Evolutionary conservation across 2,797 vertebrate species (phyloP).

Genomic region (Myoxocephalus aenaeus): DNA sequence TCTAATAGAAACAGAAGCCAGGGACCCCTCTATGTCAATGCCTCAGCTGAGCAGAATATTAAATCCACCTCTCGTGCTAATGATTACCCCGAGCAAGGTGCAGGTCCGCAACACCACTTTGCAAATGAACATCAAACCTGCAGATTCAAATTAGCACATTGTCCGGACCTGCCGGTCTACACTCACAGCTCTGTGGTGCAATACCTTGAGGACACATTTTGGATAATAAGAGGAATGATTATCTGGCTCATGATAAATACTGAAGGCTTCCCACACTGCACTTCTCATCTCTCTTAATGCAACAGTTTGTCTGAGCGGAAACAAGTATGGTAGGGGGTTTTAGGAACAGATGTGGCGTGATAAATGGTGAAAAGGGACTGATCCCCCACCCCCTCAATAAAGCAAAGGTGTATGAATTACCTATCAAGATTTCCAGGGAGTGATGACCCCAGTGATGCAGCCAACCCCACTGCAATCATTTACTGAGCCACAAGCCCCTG

Average conservation of each 20-base stretch:
- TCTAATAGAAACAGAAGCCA: slow-evolving; percentile 79
- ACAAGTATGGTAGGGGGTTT: slow-evolving; percentile 17
- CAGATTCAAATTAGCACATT: slow-evolving; percentile 71
- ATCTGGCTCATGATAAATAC: slow-evolving; percentile 30
- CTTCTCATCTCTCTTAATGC: slow-evolving; percentile 28
- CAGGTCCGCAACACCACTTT: slow-evolving; percentile 60
- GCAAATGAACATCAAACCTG: slow-evolving; percentile 72
- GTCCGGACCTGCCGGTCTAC: slow-evolving; percentile 42
- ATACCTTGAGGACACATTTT: slow-evolving; percentile 54
- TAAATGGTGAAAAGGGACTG: slow-evolving; percentile 58
- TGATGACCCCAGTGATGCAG: slow-evolving; percentile 72
- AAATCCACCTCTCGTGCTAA: slow-evolving; percentile 75
- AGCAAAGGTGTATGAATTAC: slow-evolving; percentile 72
- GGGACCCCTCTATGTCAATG: slow-evolving; percentile 69
- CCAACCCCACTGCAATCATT: slow-evolving; percentile 71
- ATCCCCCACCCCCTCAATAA: slow-evolving; percentile 24
- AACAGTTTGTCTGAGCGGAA: slow-evolving; percentile 50
- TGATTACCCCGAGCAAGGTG: slow-evolving; percentile 76
- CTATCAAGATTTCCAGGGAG: slow-evolving; percentile 68
- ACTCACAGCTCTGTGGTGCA: slow-evolving; percentile 26
- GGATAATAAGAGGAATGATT: slow-evolving; percentile 56
- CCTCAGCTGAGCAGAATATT: slow-evolving; percentile 70
- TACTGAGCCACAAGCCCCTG: slow-evolving; percentile 65
- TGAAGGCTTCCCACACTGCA: slow-evolving; percentile 14
- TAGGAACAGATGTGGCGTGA: slow-evolving; percentile 44